These are phyloP conservation scores for Acanthurus leucopareius DNA, from an alignment of 2,797 vertebrate species.

Conservation along the genomic window DNA sequence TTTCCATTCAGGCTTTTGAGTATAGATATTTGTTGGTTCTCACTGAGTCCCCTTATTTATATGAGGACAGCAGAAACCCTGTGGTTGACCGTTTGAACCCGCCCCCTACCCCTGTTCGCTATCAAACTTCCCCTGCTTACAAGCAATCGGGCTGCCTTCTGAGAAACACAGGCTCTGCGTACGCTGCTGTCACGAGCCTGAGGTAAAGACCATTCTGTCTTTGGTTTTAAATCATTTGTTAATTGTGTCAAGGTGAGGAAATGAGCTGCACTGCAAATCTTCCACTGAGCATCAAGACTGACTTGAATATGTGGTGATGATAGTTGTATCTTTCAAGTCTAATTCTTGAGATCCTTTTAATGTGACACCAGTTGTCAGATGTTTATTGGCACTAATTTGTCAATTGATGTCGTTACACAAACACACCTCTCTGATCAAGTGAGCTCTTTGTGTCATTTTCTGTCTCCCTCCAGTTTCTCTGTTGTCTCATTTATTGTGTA, in stretches of 20 bases:
- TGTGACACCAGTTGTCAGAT: too few species aligned
- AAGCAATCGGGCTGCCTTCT: slow-evolving; percentile 1
- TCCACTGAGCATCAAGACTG: neutral
- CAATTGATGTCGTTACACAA: neutral
- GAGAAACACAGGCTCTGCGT: slow-evolving; percentile 20
- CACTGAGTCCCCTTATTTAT: slow-evolving; percentile 45
- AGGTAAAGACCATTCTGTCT: neutral
- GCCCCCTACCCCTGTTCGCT: neutral
- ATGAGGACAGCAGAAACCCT: slow-evolving; percentile 12
- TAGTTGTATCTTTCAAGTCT: too few species aligned
- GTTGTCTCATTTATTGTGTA: neutral
- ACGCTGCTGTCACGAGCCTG: neutral
- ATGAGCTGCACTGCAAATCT: neutral
- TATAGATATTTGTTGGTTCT: neutral
- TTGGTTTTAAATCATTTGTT: too few species aligned
- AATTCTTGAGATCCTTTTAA: too few species aligned
- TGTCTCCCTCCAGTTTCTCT: neutral
- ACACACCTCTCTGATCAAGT: neutral
- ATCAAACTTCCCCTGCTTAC: slow-evolving; percentile 43
- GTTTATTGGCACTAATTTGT: neutral
- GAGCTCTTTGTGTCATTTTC: slow-evolving; percentile 15
- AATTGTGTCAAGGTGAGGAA: neutral
- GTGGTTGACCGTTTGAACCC: slow-evolving; percentile 6
- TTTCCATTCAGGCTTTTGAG: slow-evolving; percentile 9
- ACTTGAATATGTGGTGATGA: too few species aligned